Evolutionary conservation across 2,888 invertebrate genomes (phyloP).

Genomic region (Tenthredo amoena): DNA sequence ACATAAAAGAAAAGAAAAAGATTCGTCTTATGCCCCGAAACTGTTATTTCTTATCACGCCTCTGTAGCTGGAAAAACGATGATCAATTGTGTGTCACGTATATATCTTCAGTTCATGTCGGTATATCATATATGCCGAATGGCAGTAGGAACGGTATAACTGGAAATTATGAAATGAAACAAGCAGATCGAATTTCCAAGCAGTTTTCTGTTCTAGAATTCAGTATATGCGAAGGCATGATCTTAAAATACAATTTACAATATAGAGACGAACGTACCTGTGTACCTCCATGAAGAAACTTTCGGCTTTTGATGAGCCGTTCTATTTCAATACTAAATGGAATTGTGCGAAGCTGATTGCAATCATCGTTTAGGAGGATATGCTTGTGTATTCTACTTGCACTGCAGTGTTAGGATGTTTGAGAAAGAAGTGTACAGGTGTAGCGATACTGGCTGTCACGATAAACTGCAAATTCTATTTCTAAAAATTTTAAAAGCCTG

Average conservation of each 20-base stretch:
- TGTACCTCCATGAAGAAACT: background rate
- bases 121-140: background rate
- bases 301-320: background rate
- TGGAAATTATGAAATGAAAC: background rate
- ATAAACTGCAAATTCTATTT: background rate
- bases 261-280: background rate
- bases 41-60: slow-evolving; percentile 11
- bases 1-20: background rate
- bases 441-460: background rate
- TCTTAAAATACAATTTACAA: background rate
- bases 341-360: background rate
- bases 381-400: background rate
- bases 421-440: background rate
- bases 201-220: background rate
- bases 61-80: background rate
- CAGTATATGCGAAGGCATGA: background rate
- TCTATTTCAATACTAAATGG: background rate
- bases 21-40: slow-evolving; percentile 5
- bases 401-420: background rate
- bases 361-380: background rate
- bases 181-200: background rate
- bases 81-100: background rate
- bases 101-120: background rate
- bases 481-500: background rate
- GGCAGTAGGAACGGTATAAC: background rate